These are phyloP conservation scores for Anoura caudifer DNA, from an alignment of 2,113 vertebrate species.

Conservation along the genomic window DNA sequence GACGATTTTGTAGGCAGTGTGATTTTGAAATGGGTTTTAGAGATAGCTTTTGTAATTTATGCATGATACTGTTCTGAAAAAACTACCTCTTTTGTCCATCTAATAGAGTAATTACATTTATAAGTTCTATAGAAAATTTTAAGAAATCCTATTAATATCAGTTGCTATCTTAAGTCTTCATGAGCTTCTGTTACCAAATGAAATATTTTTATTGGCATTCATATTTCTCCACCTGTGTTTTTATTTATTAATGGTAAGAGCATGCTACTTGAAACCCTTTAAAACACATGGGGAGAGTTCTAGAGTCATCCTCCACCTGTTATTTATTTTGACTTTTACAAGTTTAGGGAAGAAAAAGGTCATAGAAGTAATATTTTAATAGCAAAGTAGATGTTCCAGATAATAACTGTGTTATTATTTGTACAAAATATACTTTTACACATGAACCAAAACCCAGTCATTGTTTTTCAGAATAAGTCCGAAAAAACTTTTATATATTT, in stretches of 20 bases:
- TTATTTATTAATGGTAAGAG: conserved; percentile 61
- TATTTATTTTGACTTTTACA: conserved; percentile 71
- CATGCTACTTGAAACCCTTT: conserved; percentile 34
- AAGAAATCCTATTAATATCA: conserved; percentile 26
- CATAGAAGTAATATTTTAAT: conserved; percentile 37
- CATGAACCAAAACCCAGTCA: not conserved
- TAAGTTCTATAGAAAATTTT: not conserved
- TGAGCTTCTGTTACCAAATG: conserved; percentile 64
- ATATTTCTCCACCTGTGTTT: conserved; percentile 57
- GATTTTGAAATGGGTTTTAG: conserved; percentile 29
- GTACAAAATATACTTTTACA: conserved; percentile 31
- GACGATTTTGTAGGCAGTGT: not conserved
- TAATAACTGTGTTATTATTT: conserved; percentile 41
- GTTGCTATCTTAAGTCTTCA: conserved; percentile 37
- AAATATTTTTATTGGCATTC: conserved; percentile 72
- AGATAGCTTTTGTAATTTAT: not conserved
- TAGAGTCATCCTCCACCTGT: conserved; percentile 61
- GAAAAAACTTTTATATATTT: conserved; percentile 23
- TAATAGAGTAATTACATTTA: conserved; percentile 11
- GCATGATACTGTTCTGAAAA: not conserved
- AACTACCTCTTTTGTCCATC: not conserved
- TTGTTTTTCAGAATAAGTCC: conserved; percentile 1
- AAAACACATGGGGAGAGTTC: conserved; percentile 54
- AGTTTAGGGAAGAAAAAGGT: conserved; percentile 53
- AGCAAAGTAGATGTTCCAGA: conserved; percentile 40